Conservation (phyloP, 2,113 vertebrate species). For the Raja brachyura region DNA sequence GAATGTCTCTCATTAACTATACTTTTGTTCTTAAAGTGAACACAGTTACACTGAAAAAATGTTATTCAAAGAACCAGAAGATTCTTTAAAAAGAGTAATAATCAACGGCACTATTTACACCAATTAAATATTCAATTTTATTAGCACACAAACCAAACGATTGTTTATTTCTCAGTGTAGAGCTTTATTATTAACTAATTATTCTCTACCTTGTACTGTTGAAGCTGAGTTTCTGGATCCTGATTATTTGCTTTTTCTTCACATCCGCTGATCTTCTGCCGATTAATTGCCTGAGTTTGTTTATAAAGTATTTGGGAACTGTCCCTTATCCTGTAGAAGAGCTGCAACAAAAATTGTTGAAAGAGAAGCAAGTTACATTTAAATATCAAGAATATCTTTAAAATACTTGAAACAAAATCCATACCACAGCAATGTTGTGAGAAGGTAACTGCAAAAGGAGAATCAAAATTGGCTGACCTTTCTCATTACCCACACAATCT, state of each 20-base stretch:
- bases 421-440: neutral
- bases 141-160: too few relatives aligned
- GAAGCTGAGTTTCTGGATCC: conserved; percentile 53
- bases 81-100: neutral
- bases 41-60: neutral
- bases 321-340: conserved; percentile 81
- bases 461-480: conserved; percentile 63
- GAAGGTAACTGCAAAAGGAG: neutral
- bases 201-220: conserved; percentile 63
- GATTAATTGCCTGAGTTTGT: conserved; percentile 40
- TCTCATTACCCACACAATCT: conserved; percentile 76
- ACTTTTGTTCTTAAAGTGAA: neutral
- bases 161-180: neutral
- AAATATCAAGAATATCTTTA: neutral
- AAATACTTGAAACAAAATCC: neutral
- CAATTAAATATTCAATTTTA: neutral
- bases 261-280: conserved; percentile 46
- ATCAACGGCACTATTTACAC: neutral
- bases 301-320: conserved; percentile 77
- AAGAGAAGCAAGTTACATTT: too few relatives aligned
- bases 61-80: neutral
- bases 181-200: neutral
- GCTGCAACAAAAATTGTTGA: conserved; percentile 51
- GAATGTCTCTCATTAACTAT: too few relatives aligned
- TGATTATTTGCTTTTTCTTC: conserved; percentile 43